A percentile compares a stretch with the other conserved stretches of the same genome.
These are phyloP conservation scores for Cepaea nemoralis DNA, from an alignment of 1,140 invertebrate genomes.

Conservation along the genomic window DNA sequence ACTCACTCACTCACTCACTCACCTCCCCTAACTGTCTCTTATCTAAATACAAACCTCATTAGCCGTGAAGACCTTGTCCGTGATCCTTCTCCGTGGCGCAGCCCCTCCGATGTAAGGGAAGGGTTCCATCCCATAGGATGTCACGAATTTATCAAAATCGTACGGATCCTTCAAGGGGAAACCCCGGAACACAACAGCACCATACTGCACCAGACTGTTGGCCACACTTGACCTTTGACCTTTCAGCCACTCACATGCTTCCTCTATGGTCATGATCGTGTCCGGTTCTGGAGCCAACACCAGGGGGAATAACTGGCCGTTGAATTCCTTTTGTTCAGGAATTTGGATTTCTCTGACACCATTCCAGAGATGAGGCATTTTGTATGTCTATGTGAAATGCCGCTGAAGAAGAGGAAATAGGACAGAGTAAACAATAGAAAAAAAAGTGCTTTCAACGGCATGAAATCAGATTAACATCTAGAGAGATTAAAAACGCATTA, in stretches of 20 bases:
- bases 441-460: too few species aligned
- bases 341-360: slow-evolving; percentile 22
- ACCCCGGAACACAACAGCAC: slow-evolving; percentile 61
- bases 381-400: too few species aligned
- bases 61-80: slow-evolving; percentile 61
- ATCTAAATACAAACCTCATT: slow-evolving; percentile 48
- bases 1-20: neutral
- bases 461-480: too few species aligned
- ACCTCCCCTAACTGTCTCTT: too few species aligned
- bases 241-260: slow-evolving; percentile 46
- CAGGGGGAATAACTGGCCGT: slow-evolving; percentile 52
- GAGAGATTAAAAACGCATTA: too few species aligned
- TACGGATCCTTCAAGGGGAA: slow-evolving; percentile 55
- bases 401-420: too few species aligned
- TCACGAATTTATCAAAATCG: slow-evolving; percentile 60
- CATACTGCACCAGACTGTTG: slow-evolving; percentile 53
- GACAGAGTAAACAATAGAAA: too few species aligned
- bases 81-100: slow-evolving; percentile 53
- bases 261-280: neutral
- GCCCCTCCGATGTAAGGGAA: slow-evolving; percentile 63
- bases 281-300: slow-evolving; percentile 31
- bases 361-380: neutral
- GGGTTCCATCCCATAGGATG: slow-evolving; percentile 53
- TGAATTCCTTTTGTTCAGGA: slow-evolving; percentile 57
- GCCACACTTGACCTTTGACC: slow-evolving; percentile 45